Evolutionary conservation across 2,888 invertebrate species (phyloP).

Genomic region (Idaea dimidiata): DNA sequence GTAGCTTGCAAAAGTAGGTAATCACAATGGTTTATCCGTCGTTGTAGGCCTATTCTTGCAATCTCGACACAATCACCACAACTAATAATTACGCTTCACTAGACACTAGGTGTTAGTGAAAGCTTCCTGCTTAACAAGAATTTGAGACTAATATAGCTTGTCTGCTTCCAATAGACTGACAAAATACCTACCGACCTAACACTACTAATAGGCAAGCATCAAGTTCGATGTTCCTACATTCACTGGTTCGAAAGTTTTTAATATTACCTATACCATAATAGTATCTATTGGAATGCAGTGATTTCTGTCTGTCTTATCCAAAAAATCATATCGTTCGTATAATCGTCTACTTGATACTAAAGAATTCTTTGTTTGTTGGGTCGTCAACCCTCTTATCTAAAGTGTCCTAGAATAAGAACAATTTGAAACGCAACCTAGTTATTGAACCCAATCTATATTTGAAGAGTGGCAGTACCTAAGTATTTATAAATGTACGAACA

Average conservation of each 20-base stretch:
- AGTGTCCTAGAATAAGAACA: slow-evolving; percentile 42
- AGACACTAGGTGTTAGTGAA: slow-evolving; percentile 52
- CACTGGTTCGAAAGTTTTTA: slow-evolving; percentile 17
- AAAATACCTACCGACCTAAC: slow-evolving; percentile 5
- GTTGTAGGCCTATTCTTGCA: slow-evolving; percentile 25
- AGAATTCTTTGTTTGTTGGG: slow-evolving; percentile 54
- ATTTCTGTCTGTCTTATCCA: slow-evolving; percentile 32
- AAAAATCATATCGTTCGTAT: slow-evolving; percentile 26
- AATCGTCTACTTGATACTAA: slow-evolving; percentile 46
- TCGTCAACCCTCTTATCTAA: slow-evolving; percentile 62
- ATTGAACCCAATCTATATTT: slow-evolving; percentile 21
- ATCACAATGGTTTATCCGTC: slow-evolving; percentile 14
- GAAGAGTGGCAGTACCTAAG: not conserved
- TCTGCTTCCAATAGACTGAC: slow-evolving; percentile 29
- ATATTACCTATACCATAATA: slow-evolving; percentile 5
- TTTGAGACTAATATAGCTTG: slow-evolving; percentile 42
- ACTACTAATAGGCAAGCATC: not conserved
- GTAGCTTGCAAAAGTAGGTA: slow-evolving; percentile 15
- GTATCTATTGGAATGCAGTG: slow-evolving; percentile 1
- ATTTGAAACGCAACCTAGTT: slow-evolving; percentile 28
- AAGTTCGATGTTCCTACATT: slow-evolving; percentile 11
- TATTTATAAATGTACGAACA: not conserved
- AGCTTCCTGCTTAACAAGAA: slow-evolving; percentile 52
- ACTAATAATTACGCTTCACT: slow-evolving; percentile 48
- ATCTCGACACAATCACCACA: slow-evolving; percentile 43